These are phyloP conservation scores for Aurelia sp. DNA, from an alignment of 30 jellyfish, hydroid and myxozoan species.

Conservation along the genomic window DNA sequence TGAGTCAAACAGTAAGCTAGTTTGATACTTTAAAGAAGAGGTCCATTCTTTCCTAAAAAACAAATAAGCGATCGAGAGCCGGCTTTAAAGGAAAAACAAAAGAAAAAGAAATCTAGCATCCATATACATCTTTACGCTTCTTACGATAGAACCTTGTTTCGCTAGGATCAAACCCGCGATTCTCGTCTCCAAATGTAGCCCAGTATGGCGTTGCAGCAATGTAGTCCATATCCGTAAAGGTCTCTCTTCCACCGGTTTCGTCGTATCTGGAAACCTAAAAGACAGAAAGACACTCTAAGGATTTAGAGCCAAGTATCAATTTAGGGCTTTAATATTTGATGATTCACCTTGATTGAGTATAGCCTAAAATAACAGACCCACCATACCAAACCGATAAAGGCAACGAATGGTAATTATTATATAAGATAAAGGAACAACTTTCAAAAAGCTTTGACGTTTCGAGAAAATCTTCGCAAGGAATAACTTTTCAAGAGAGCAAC, in stretches of 20 bases:
- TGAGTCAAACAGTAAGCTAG: too few species aligned
- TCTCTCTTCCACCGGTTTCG: conserved; percentile 62
- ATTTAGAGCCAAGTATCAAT: not conserved
- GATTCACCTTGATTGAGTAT: not conserved
- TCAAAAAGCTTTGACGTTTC: too few species aligned
- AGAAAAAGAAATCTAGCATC: conserved; percentile 29
- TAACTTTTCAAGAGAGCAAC: too few species aligned
- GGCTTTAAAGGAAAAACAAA: too few species aligned
- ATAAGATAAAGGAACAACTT: too few species aligned
- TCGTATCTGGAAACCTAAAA: conserved; percentile 67
- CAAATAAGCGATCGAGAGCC: not conserved
- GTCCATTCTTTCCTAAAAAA: not conserved
- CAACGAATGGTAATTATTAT: too few species aligned
- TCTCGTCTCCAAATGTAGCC: conserved; percentile 90
- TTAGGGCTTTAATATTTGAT: not conserved
- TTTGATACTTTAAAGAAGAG: too few species aligned
- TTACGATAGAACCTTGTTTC: conserved; percentile 94
- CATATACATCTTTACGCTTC: conserved; percentile 86
- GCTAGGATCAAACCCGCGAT: conserved; percentile 96
- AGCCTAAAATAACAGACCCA: too few species aligned
- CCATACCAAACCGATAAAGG: too few species aligned
- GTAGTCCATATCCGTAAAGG: conserved; percentile 85
- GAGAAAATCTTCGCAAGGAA: too few species aligned
- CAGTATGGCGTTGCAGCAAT: conserved; percentile 94
- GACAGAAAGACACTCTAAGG: not conserved